Evolutionary conservation across 2,888 invertebrate genomes (phyloP).

Genomic region (Phortica okadai): DNA sequence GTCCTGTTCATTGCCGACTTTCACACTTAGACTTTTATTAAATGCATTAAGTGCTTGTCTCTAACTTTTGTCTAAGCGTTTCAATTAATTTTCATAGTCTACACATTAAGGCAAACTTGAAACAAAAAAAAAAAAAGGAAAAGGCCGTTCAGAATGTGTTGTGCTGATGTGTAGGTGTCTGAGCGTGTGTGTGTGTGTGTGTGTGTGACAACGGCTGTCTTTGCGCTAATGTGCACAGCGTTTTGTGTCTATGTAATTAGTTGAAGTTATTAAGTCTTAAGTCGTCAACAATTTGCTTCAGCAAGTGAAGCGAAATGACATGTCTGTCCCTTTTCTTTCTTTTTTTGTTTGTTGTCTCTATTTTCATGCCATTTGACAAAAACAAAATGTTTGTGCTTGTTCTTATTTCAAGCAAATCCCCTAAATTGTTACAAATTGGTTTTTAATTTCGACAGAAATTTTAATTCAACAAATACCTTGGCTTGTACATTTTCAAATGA

Average conservation of each 20-base stretch:
- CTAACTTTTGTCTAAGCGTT: slow-evolving; percentile 70
- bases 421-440: slow-evolving; percentile 58
- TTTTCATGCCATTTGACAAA: background rate
- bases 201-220: background rate
- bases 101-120: slow-evolving; percentile 14
- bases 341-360: background rate
- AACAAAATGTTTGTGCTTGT: slow-evolving; percentile 26
- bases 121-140: background rate
- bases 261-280: slow-evolving; percentile 48
- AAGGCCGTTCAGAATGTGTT: background rate
- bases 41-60: slow-evolving; percentile 70
- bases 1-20: slow-evolving; percentile 35
- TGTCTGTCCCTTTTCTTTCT: background rate
- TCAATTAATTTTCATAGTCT: slow-evolving; percentile 68
- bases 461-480: slow-evolving; percentile 5
- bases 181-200: background rate
- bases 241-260: slow-evolving; percentile 53
- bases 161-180: background rate
- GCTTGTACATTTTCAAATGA: background rate
- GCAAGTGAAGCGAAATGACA: background rate
- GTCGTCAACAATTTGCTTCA: slow-evolving; percentile 34
- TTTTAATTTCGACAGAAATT: slow-evolving; percentile 53
- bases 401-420: slow-evolving; percentile 52
- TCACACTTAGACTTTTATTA: slow-evolving; percentile 59
- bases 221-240: slow-evolving; percentile 18